These are phyloP conservation scores for Phengaris arion DNA, from an alignment of 2,888 invertebrate species.

Conservation along the genomic window DNA sequence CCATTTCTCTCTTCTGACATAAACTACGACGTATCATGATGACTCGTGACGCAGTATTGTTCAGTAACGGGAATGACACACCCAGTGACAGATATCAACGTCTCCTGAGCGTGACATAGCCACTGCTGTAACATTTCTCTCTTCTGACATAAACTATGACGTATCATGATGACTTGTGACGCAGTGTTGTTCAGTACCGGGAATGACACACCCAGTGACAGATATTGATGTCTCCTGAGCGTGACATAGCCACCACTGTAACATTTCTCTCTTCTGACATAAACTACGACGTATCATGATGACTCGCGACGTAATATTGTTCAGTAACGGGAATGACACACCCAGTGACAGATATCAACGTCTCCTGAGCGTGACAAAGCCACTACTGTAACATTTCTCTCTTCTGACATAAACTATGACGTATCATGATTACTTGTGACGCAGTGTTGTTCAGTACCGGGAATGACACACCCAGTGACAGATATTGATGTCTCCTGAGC, in stretches of 20 bases:
- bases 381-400: background rate
- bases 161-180: background rate
- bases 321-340: slow-evolving; percentile 37
- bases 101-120: background rate
- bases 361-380: background rate
- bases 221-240: slow-evolving; percentile 30
- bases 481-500: slow-evolving; percentile 30
- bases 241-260: background rate
- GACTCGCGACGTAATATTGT: background rate
- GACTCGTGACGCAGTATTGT: background rate
- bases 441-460: slow-evolving; percentile 9
- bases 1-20: background rate
- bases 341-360: slow-evolving; percentile 42
- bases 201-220: slow-evolving; percentile 43
- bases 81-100: slow-evolving; percentile 30
- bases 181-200: slow-evolving; percentile 28
- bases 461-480: slow-evolving; percentile 9
- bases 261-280: background rate
- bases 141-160: too few species aligned
- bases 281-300: background rate
- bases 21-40: background rate
- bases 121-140: background rate
- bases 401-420: background rate
- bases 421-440: too few species aligned
- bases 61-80: slow-evolving; percentile 35